Base-by-base conservation (phyloP, 1,140 invertebrate genomes). In the Leptinotarsa lineolata region DNA sequence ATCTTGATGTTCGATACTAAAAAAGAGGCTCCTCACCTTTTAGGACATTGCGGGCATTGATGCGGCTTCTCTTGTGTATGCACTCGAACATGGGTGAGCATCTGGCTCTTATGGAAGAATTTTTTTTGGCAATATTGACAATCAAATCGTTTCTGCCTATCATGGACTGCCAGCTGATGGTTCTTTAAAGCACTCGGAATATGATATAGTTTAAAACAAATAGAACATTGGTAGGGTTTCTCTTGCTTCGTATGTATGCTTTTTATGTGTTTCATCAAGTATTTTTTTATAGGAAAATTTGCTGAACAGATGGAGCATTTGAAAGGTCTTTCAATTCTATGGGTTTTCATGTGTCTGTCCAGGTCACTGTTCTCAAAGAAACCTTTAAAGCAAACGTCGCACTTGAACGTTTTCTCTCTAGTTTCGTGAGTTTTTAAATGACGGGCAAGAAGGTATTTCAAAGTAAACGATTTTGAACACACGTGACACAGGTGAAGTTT, bases 81-180 rank as follows among this genome's bases (percentile, higher is more conserved):
- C n/a, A 54, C 48, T 54, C 48, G 2, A 16, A 54, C 15, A 18
- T 54, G 48, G 4, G 13, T 16, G n/a, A 54, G 48, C 48, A 54
- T 54, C n/a, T 16, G 15, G 6, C 48, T 16, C 48, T 54, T 54
- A n/a, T 54, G 6, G n/a, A 54, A 54, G 16, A 54, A 54, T 1
- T 18, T 44, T 24, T 74, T 73, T 2, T 59, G 64, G 22, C 75
- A 76, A 16, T 21, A 60, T 11, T 70, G 21, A 67, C 75, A 76
- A 18, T 58, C 58, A 20, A 39, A 94, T 15, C 92, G 93, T 81
- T 93, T 93, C 79, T 94, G 91, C 4, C 92, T 92, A 0, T 92
- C 93, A 78, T 72, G 71, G 12, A 60, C 59, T 21, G 15, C n/a
- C 48, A 24, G 82, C 84, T 90, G 90, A 80, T 97, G 95, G 45